These are phyloP conservation scores for Silurus glanis DNA, from an alignment of 2,113 vertebrate species.

Conservation along the genomic window DNA sequence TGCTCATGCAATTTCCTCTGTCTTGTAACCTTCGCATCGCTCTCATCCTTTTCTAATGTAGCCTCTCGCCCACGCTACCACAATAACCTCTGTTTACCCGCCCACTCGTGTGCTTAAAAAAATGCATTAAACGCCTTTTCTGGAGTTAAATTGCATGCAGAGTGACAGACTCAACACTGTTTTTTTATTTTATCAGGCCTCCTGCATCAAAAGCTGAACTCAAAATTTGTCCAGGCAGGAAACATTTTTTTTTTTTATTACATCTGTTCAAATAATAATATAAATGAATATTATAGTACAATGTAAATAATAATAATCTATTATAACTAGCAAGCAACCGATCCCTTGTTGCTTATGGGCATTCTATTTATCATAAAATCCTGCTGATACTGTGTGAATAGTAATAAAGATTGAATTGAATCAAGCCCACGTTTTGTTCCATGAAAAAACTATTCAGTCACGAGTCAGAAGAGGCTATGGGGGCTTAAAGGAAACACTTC, in stretches of 20 bases:
- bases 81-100: conserved; percentile 32
- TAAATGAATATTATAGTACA: background rate
- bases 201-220: background rate
- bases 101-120: conserved; percentile 22
- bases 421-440: background rate
- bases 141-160: conserved; percentile 14
- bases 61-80: conserved; percentile 29
- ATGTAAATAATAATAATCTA: background rate
- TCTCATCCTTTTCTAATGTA: conserved; percentile 26
- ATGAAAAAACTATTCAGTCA: background rate
- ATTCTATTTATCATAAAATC: background rate
- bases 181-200: conserved; percentile 13
- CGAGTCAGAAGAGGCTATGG: background rate
- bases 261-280: background rate
- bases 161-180: conserved; percentile 6
- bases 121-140: conserved; percentile 10
- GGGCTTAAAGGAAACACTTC: background rate
- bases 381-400: background rate
- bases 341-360: background rate
- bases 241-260: background rate
- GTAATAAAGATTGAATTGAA: background rate
- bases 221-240: background rate
- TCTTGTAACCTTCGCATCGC: conserved; percentile 35
- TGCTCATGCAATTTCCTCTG: conserved; percentile 37
- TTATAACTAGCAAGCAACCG: background rate